These are phyloP conservation scores for Caenorhabditis zanzibari DNA, from an alignment of 2,888 invertebrate genomes.

Conservation along the genomic window DNA sequence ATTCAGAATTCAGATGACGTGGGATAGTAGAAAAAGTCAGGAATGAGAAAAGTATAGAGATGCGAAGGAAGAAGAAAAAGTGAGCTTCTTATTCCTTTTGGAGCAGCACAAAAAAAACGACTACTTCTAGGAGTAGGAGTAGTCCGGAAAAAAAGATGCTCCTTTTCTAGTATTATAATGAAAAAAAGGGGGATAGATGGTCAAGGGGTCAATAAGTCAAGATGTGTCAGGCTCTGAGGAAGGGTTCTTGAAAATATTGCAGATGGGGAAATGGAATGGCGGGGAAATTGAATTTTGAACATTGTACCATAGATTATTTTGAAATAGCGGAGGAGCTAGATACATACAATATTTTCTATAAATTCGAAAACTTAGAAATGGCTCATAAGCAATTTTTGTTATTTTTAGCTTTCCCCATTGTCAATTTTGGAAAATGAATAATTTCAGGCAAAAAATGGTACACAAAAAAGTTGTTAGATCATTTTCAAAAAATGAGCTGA, in stretches of 20 bases:
- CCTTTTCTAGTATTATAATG: constrained; percentile 6
- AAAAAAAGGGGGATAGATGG: constrained; percentile 7
- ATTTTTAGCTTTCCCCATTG: too few species aligned
- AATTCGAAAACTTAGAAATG: too few species aligned
- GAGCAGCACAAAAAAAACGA: neutral
- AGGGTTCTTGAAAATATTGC: neutral
- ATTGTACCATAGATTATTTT: too few species aligned
- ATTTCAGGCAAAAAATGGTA: too few species aligned
- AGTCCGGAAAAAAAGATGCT: neutral
- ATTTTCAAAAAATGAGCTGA: too few species aligned
- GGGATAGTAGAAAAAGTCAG: constrained; percentile 1
- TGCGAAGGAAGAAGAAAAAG: neutral
- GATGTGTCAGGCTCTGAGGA: neutral
- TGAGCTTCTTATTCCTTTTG: constrained; percentile 11
- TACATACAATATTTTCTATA: too few species aligned
- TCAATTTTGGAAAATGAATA: too few species aligned
- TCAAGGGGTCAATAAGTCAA: constrained; percentile 9
- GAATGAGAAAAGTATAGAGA: neutral
- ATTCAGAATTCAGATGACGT: constrained; percentile 3
- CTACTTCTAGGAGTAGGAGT: neutral
- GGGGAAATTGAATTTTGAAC: too few species aligned
- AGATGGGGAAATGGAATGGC: too few species aligned
- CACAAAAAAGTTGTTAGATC: too few species aligned
- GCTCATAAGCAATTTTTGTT: too few species aligned
- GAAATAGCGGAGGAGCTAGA: too few species aligned